phyloP scores from a whole-genome alignment of 1,140 invertebrate genomes.

The Drosophila rhopaloa region DNA sequence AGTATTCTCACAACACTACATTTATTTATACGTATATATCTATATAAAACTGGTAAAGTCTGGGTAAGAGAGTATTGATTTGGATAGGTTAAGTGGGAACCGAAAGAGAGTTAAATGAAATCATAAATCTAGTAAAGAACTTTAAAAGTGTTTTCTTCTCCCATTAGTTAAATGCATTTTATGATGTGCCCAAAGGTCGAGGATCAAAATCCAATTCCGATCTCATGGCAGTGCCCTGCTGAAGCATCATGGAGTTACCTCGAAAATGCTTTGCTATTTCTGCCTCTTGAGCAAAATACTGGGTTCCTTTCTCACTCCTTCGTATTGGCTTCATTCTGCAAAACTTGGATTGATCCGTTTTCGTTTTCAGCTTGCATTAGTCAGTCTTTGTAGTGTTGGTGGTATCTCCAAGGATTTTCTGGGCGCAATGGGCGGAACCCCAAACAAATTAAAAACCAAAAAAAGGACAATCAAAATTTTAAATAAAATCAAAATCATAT shows the following conservation, averaged over 20 bases:
- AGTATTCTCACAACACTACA: constrained; percentile 73
- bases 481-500: constrained; percentile 51
- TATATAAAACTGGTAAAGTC: constrained; percentile 73
- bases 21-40: constrained; percentile 65
- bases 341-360: constrained; percentile 17
- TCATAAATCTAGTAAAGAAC: constrained; percentile 17
- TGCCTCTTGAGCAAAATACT: constrained; percentile 62
- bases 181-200: constrained; percentile 33
- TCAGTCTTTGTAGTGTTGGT: constrained; percentile 60
- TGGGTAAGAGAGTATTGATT: constrained; percentile 48
- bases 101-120: constrained; percentile 14
- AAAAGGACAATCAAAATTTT: constrained; percentile 1
- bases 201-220: constrained; percentile 29
- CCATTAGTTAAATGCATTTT: constrained; percentile 38
- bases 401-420: constrained; percentile 19
- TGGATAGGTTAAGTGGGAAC: constrained; percentile 21
- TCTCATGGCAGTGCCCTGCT: constrained; percentile 24
- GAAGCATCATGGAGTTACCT: constrained; percentile 8
- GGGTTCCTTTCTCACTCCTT: constrained; percentile 12
- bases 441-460: constrained; percentile 5
- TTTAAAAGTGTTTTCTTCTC: neutral
- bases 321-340: constrained; percentile 4
- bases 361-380: constrained; percentile 33
- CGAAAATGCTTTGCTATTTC: constrained; percentile 35
- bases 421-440: constrained; percentile 15